Conservation (phyloP, 2,113 vertebrate species). For the Apodemus sylvaticus region DNA sequence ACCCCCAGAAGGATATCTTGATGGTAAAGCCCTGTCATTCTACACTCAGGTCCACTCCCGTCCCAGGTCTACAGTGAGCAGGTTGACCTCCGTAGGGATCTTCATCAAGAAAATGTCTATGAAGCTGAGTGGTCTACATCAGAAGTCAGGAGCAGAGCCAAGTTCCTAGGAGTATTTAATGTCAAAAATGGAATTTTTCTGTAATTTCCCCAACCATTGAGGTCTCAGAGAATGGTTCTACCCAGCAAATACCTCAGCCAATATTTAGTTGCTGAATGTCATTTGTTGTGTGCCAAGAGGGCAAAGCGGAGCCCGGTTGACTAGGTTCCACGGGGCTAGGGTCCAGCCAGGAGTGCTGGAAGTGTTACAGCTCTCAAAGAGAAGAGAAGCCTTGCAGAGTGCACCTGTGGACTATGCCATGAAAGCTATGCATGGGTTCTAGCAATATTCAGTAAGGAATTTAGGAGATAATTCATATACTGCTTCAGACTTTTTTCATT, state of each 20-base stretch:
- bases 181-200: neutral
- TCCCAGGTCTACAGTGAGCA: neutral
- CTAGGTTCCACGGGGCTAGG: too few relatives aligned
- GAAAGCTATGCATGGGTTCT: neutral
- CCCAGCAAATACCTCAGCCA: neutral
- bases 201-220: neutral
- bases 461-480: neutral
- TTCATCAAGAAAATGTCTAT: neutral
- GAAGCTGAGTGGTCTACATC: neutral
- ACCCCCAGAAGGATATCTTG: neutral
- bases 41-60: neutral
- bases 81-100: neutral
- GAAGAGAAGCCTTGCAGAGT: neutral
- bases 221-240: neutral
- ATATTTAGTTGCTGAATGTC: neutral
- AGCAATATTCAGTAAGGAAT: neutral
- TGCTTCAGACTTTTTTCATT: neutral
- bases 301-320: too few relatives aligned
- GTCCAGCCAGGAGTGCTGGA: too few relatives aligned
- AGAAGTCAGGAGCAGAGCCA: neutral
- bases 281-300: too few relatives aligned
- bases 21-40: neutral
- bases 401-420: neutral
- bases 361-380: too few relatives aligned
- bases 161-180: neutral